phyloP scores from a whole-genome alignment of 1,140 invertebrate genomes.

The Panulirus ornatus region DNA sequence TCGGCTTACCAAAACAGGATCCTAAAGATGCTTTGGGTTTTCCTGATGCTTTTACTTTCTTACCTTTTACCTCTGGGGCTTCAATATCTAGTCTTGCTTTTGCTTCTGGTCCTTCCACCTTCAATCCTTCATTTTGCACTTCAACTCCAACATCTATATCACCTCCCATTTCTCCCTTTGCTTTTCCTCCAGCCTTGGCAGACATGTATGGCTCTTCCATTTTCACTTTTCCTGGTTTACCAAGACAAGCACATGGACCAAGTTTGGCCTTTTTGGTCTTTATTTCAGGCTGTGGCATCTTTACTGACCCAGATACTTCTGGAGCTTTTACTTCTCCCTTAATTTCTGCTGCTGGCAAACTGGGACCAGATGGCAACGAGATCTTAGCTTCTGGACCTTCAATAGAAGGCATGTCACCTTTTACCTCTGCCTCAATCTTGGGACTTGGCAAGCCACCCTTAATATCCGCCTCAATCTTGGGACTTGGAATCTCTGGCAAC shows the following conservation, averaged over 20 bases:
- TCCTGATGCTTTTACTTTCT: neutral
- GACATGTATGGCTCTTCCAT: constrained; percentile 46
- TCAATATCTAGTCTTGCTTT: neutral
- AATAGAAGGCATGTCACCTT: neutral
- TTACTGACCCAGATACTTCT: constrained; percentile 29
- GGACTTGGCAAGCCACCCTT: neutral
- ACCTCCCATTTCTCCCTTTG: neutral
- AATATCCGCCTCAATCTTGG: constrained; percentile 30
- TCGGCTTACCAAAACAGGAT: constrained; percentile 41
- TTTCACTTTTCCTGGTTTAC: constrained; percentile 41
- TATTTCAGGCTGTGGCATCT: constrained; percentile 32
- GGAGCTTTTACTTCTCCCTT: constrained; percentile 51
- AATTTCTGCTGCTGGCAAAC: constrained; percentile 19
- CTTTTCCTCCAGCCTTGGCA: constrained; percentile 14
- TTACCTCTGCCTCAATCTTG: constrained; percentile 42
- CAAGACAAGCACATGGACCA: constrained; percentile 54
- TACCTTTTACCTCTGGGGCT: neutral
- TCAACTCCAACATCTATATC: constrained; percentile 22
- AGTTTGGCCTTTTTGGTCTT: constrained; percentile 59
- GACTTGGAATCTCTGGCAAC: constrained; percentile 27
- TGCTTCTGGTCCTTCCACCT: constrained; percentile 19
- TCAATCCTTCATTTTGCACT: neutral
- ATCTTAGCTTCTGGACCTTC: constrained; percentile 36
- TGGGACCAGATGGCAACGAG: neutral
- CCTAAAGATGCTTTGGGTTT: neutral